phyloP scores from a whole-genome alignment of 2,888 invertebrate species.

The Hololepta plana region DNA sequence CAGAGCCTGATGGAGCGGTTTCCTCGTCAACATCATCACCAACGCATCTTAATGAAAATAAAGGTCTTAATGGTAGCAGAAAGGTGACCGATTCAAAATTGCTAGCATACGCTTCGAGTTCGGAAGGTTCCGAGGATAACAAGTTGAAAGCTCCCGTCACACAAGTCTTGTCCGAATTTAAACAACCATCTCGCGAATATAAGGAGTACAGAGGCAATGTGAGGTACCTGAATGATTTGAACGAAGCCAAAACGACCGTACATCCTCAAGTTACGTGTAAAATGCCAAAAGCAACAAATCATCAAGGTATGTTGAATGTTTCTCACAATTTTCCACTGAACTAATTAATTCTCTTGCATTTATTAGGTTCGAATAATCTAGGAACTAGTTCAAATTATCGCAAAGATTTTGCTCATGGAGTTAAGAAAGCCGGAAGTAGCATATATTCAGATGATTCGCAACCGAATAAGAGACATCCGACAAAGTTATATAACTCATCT shows the following conservation, averaged over 20 bases:
- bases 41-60: slow-evolving; percentile 14
- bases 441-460: slow-evolving; percentile 34
- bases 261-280: slow-evolving; percentile 40
- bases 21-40: slow-evolving; percentile 39
- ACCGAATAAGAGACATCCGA: slow-evolving; percentile 12
- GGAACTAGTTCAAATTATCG: slow-evolving; percentile 46
- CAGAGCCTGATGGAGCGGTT: slow-evolving; percentile 56
- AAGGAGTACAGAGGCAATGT: slow-evolving; percentile 28
- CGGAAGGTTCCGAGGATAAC: slow-evolving; percentile 18
- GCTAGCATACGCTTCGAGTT: too few relatives aligned
- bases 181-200: slow-evolving; percentile 33
- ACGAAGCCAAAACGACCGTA: slow-evolving; percentile 22
- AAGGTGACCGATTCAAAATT: slow-evolving; percentile 4
- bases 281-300: slow-evolving; percentile 29
- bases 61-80: slow-evolving; percentile 4
- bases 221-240: slow-evolving; percentile 15
- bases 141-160: slow-evolving; percentile 32
- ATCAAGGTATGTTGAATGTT: slow-evolving; percentile 4
- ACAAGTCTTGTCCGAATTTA: slow-evolving; percentile 36
- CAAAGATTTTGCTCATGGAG: slow-evolving; percentile 54
- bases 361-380: slow-evolving; percentile 15
- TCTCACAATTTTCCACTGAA: slow-evolving; percentile 3
- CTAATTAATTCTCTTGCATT: slow-evolving; percentile 3
- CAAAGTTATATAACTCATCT: too few relatives aligned
- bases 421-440: slow-evolving; percentile 31